Conservation (phyloP, 2,888 invertebrate genomes). For the Thecophora atra region DNA sequence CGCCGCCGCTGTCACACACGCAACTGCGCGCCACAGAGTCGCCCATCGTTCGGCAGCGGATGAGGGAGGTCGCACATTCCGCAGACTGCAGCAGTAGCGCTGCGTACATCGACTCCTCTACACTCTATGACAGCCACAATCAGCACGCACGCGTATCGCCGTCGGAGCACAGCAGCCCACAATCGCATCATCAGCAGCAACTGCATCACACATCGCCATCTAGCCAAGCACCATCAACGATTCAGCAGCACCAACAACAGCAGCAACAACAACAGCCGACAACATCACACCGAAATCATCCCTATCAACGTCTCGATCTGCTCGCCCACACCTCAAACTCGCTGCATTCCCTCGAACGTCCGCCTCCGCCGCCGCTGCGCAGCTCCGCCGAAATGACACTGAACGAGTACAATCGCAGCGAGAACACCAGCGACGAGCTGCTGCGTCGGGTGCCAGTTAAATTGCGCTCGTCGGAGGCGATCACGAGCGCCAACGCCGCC, state of each 20-base stretch:
- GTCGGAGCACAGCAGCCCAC: constrained; percentile 23
- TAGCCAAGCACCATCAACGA: constrained; percentile 36
- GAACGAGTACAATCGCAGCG: constrained; percentile 63
- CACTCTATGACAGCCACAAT: constrained; percentile 23
- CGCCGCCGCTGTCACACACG: constrained; percentile 35
- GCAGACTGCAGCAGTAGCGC: constrained; percentile 26
- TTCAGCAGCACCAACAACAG: no score
- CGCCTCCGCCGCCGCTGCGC: constrained; percentile 50
- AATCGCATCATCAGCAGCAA: constrained; percentile 29
- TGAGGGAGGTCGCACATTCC: constrained; percentile 38
- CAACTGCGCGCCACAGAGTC: constrained; percentile 34
- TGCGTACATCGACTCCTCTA: constrained; percentile 37
- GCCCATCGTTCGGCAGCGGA: constrained; percentile 20
- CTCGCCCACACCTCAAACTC: constrained; percentile 49
- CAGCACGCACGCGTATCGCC: constrained; percentile 24
- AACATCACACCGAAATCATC: constrained; percentile 48
- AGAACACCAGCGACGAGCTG: constrained; percentile 56
- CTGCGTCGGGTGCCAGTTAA: constrained; percentile 61
- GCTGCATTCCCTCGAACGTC: constrained; percentile 47
- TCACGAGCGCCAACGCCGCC: constrained; percentile 48
- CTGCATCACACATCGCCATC: constrained; percentile 35
- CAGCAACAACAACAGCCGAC: constrained; percentile 50
- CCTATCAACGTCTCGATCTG: constrained; percentile 51
- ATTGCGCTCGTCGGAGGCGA: constrained; percentile 55
- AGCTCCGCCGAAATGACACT: constrained; percentile 64